Conservation (phyloP, 2,888 invertebrate genomes). For the Leptarthrus brevirostris region DNA sequence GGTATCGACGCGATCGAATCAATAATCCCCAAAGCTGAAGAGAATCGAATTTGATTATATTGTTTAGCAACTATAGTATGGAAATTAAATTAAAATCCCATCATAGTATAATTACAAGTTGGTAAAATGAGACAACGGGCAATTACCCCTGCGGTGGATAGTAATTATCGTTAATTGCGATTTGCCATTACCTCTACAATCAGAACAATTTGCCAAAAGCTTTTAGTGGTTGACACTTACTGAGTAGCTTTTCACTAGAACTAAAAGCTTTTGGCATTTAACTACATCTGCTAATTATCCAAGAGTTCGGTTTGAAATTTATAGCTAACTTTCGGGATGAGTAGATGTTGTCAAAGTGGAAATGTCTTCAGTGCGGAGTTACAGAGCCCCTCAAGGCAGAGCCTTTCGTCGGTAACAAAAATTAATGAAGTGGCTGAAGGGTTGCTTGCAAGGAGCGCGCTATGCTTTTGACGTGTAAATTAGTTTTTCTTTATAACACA, state of each 20-base stretch:
- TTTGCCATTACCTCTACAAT: slow-evolving; percentile 38
- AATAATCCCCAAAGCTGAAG: too few relatives aligned
- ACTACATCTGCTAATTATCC: slow-evolving; percentile 41
- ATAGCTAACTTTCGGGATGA: slow-evolving; percentile 32
- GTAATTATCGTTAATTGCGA: slow-evolving; percentile 41
- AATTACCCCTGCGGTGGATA: slow-evolving; percentile 38
- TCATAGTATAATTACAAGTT: slow-evolving; percentile 29
- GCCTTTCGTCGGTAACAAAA: not conserved
- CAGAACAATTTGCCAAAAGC: slow-evolving; percentile 39
- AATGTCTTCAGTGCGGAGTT: not conserved
- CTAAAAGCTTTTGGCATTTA: slow-evolving; percentile 33
- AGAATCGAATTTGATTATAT: too few relatives aligned
- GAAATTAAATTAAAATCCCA: slow-evolving; percentile 44
- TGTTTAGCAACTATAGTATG: slow-evolving; percentile 12
- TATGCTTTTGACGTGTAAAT: slow-evolving; percentile 32
- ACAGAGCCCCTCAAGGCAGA: not conserved
- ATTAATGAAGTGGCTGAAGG: slow-evolving; percentile 32
- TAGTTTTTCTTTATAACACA: slow-evolving; percentile 25
- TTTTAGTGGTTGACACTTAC: slow-evolving; percentile 35
- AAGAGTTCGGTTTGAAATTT: slow-evolving; percentile 32
- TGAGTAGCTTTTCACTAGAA: slow-evolving; percentile 33
- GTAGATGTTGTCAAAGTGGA: slow-evolving; percentile 12
- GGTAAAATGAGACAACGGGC: slow-evolving; percentile 31
- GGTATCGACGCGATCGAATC: too few relatives aligned
- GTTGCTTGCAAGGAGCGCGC: not conserved